phyloP scores from a whole-genome alignment of 2,888 invertebrate species.

The Heteromyza rotundicornis region DNA sequence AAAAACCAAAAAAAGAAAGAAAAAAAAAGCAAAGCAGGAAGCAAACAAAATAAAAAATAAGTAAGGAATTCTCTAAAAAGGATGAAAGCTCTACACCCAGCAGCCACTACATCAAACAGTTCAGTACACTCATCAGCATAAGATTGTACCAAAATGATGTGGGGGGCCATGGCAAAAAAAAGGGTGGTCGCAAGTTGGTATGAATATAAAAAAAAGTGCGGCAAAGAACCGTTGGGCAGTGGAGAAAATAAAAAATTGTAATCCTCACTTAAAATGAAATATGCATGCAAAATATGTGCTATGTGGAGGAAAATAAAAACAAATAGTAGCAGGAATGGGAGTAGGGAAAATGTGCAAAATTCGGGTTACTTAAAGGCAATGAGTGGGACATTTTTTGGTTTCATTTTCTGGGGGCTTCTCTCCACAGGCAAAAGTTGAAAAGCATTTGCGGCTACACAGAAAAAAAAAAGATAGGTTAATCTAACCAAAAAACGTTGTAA shows the following conservation, averaged over 20 bases:
- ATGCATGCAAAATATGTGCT: neutral
- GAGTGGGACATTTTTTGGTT: no score
- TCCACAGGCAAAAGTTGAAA: no score
- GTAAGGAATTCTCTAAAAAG: neutral
- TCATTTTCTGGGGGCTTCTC: no score
- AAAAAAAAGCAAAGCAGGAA: neutral
- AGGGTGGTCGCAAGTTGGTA: neutral
- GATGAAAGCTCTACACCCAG: neutral
- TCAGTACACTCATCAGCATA: neutral
- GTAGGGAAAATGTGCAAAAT: neutral
- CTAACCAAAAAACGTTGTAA: no score
- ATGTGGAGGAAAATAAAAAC: neutral
- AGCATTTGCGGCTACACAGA: no score
- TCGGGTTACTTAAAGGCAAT: no score
- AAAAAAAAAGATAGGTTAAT: no score
- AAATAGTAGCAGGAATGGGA: neutral
- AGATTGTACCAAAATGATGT: neutral
- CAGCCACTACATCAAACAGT: neutral
- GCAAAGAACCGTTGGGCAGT: neutral
- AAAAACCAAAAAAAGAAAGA: neutral
- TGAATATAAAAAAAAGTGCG: neutral
- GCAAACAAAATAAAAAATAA: no score
- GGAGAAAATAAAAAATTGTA: neutral
- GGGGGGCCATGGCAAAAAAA: no score
- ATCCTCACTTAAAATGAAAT: neutral